These are phyloP conservation scores for Myotis pilosus DNA, from an alignment of 2,797 vertebrate species.

Conservation along the genomic window DNA sequence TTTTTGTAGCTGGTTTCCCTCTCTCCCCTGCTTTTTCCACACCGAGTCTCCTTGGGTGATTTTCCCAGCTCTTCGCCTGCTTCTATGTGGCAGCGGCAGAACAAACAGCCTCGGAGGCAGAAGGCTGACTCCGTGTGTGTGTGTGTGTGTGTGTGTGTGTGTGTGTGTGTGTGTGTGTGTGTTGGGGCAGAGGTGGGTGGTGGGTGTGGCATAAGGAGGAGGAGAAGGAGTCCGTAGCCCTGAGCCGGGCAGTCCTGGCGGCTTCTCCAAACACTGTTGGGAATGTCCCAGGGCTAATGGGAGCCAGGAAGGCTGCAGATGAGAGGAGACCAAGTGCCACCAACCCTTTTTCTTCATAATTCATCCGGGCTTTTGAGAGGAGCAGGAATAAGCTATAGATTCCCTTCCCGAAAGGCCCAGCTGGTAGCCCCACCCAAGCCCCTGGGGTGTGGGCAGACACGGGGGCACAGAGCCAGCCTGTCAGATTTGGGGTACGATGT, in stretches of 20 bases:
- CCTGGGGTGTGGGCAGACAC: not conserved
- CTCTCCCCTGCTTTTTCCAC: conserved; percentile 57
- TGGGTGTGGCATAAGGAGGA: not conserved
- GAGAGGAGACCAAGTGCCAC: not conserved
- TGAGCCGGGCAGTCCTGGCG: not conserved
- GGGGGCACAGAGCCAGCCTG: not conserved
- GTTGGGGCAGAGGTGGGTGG: not conserved
- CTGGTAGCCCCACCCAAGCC: not conserved
- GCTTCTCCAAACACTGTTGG: not conserved
- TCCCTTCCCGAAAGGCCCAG: not conserved
- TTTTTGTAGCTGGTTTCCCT: conserved; percentile 32
- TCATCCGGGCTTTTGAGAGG: not conserved
- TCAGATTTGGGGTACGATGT: not conserved
- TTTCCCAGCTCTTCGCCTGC: conserved; percentile 67
- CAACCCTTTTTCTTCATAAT: not conserved
- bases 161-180: not conserved
- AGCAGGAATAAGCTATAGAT: not conserved
- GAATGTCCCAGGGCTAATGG: not conserved
- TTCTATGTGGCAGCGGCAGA: not conserved
- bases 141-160: not conserved
- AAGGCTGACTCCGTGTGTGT: not conserved
- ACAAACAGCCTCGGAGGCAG: not conserved
- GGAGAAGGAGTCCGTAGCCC: not conserved
- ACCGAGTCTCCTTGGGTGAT: conserved; percentile 46
- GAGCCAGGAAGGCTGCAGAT: not conserved